These are phyloP conservation scores for Cosmopolites sordidus DNA, from an alignment of 2,888 invertebrate genomes.

Conservation along the genomic window DNA sequence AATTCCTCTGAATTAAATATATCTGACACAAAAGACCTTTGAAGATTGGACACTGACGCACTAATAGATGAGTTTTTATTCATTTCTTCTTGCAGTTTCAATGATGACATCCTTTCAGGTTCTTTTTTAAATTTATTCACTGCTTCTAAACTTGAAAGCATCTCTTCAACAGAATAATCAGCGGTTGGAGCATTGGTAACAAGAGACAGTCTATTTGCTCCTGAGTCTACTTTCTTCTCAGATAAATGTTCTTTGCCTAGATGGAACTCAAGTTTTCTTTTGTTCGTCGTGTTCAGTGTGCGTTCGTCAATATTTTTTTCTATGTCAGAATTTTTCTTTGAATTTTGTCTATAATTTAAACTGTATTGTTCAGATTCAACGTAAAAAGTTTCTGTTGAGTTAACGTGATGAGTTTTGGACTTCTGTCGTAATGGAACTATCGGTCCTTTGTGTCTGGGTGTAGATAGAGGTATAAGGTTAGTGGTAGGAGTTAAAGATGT, in stretches of 20 bases:
- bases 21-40: slow-evolving; percentile 9
- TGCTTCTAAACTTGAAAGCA: slow-evolving; percentile 23
- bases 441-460: slow-evolving; percentile 29
- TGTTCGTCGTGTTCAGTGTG: no score
- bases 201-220: no score
- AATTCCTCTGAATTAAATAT: slow-evolving; percentile 29
- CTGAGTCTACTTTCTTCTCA: no score
- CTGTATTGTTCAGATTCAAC: no score
- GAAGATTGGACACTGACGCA: slow-evolving; percentile 5
- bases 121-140: slow-evolving; percentile 16
- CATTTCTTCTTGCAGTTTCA: neutral
- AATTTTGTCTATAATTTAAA: no score
- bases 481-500: slow-evolving; percentile 29
- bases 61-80: neutral
- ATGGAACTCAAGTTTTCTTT: no score
- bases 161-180: slow-evolving; percentile 25
- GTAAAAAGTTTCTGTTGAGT: no score
- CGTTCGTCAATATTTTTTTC: no score
- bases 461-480: slow-evolving; percentile 37
- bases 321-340: no score
- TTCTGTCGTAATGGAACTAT: slow-evolving; percentile 25
- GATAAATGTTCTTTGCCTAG: no score
- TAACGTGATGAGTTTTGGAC: neutral
- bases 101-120: slow-evolving; percentile 3
- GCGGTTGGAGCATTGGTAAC: neutral